Evolutionary conservation across 2,113 vertebrate species (phyloP), one percentile per base, ranked within the genome.

Genomic region (Osmerus mordax): DNA sequence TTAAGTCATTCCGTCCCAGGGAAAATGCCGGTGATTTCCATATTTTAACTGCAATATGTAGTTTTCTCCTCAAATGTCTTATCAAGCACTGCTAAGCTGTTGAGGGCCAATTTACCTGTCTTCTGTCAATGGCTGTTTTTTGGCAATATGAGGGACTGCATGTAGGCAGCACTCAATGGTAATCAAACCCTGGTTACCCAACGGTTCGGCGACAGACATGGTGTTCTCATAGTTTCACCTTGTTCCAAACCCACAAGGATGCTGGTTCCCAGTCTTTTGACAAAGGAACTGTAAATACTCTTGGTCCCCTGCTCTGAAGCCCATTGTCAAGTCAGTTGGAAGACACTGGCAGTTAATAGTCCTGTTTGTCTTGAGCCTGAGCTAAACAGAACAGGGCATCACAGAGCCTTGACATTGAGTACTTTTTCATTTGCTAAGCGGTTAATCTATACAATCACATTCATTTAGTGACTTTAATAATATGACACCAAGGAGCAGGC

Each of bases 1-100:
- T 80, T 75, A 72, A 77, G 84, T 85, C 83, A 73, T 85, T 79
- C 83, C 77, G 29, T 32, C 61, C 62, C 8, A 19, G 70, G 70
- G 72, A 78, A 77, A 78, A 82, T n/a, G 78, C 70, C 21, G 69
- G 56, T 72, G 65, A 86, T 89, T 87, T 87, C 83, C 88, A 87
- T 88, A 83, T 87, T 86, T 87, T 80, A 89, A 82, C 79, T 53
- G 78, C 82, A 86, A 83, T 85, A 78, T 84, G 82, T 82, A 65
- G 78, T 87, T 88, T 84, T 75, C 78, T 80, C 80, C 78, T 78
- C 36, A 0, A 83, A 73, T 47, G 41, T 69, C 75, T 69, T 65
- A 52, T 58, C 80, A 36, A 76, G 71, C 78, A 76, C 83, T 81
- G 72, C 77, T 78, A 77, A 67, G 69, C 74, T 74, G 69, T 64